Evolutionary conservation across 64 coral and sea anemone species (phyloP).

Genomic region (Dendronephthya gigantea): DNA sequence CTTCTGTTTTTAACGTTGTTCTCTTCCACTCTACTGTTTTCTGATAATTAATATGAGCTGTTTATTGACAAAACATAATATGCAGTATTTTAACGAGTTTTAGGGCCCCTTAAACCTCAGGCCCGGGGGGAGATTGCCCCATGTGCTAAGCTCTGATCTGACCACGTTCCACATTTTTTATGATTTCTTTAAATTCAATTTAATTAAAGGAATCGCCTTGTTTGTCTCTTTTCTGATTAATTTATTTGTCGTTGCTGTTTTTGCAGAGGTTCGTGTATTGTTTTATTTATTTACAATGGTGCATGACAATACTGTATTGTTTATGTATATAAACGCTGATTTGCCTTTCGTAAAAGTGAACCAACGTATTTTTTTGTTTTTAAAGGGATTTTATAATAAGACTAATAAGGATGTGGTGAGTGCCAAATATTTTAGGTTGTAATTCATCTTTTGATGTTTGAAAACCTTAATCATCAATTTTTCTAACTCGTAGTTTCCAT

Average conservation of each 20-base stretch:
- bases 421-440: neutral
- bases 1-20: too few species aligned
- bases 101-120: too few species aligned
- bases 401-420: conserved; percentile 35
- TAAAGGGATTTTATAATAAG: conserved; percentile 46
- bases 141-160: too few species aligned
- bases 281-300: too few species aligned
- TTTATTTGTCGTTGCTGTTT: conserved; percentile 89
- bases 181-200: neutral
- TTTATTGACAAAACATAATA: too few species aligned
- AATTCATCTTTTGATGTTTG: neutral
- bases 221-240: conserved; percentile 87
- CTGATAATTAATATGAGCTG: too few species aligned
- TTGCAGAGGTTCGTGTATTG: conserved; percentile 73
- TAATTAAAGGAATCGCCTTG: conserved; percentile 73
- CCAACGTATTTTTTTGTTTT: neutral
- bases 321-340: neutral
- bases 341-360: too few species aligned
- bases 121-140: too few species aligned
- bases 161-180: too few species aligned
- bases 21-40: too few species aligned
- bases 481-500: neutral
- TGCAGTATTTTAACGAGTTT: too few species aligned
- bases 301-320: too few species aligned
- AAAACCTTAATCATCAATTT: neutral